These are phyloP conservation scores for Fregetta grallaria DNA, from an alignment of 2,113 vertebrate species.

Conservation along the genomic window DNA sequence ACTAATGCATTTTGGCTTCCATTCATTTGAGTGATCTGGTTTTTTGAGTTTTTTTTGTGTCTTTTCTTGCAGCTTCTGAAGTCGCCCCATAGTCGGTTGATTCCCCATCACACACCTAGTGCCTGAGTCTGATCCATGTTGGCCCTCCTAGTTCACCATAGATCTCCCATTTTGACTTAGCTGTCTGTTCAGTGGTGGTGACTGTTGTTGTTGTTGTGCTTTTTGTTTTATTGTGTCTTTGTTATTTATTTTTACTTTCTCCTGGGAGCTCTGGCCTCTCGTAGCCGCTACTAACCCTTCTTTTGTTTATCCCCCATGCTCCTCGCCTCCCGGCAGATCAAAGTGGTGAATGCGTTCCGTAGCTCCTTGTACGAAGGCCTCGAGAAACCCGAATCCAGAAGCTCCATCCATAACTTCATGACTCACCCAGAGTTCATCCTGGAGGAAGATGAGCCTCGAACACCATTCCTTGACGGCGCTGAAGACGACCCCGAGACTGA, in stretches of 20 bases:
- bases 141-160: slow-evolving; percentile 24
- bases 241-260: background rate
- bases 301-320: slow-evolving; percentile 31
- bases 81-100: slow-evolving; percentile 22
- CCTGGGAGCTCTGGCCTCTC: background rate
- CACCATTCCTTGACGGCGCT: slow-evolving; percentile 78
- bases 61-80: slow-evolving; percentile 67
- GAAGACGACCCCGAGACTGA: slow-evolving; percentile 76
- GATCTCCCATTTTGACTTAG: slow-evolving; percentile 21
- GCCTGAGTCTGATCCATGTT: slow-evolving; percentile 56
- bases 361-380: slow-evolving; percentile 89
- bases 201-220: background rate
- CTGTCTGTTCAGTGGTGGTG: slow-evolving; percentile 47
- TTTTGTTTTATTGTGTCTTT: background rate
- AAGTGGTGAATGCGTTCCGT: slow-evolving; percentile 97
- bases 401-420: slow-evolving; percentile 98
- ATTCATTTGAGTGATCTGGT: slow-evolving; percentile 20
- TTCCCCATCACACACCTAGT: slow-evolving; percentile 35
- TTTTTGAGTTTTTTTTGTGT: slow-evolving; percentile 24
- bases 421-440: slow-evolving; percentile 90
- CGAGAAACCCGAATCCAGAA: slow-evolving; percentile 88
- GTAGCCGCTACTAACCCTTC: background rate
- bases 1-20: slow-evolving; percentile 54
- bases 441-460: slow-evolving; percentile 84
- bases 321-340: slow-evolving; percentile 82